Evolutionary conservation across 2,888 invertebrate genomes (phyloP).

Genomic region (Lycocerus yunnanus): DNA sequence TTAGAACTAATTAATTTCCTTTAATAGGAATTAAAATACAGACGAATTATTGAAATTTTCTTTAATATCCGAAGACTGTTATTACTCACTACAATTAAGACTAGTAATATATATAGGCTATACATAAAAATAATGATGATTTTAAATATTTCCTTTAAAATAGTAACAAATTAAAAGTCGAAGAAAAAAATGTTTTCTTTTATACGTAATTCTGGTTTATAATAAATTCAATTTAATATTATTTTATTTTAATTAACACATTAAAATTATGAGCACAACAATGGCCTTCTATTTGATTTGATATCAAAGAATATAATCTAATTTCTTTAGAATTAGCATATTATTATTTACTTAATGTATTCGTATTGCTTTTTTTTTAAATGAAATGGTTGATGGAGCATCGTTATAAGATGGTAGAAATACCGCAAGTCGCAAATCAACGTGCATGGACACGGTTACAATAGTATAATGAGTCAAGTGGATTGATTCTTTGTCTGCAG

Average conservation of each 20-base stretch:
- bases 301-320: conserved; percentile 22
- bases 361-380: conserved; percentile 20
- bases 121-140: too few relatives aligned
- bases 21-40: too few relatives aligned
- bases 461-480: conserved; percentile 52
- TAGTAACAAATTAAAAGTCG: too few relatives aligned
- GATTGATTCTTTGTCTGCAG: conserved; percentile 52
- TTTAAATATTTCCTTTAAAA: too few relatives aligned
- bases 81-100: too few relatives aligned
- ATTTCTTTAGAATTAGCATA: conserved; percentile 17
- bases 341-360: conserved; percentile 24
- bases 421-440: conserved; percentile 50
- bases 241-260: neutral
- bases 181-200: too few relatives aligned
- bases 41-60: too few relatives aligned
- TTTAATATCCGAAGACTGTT: too few relatives aligned
- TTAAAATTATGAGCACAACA: neutral
- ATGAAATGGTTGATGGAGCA: conserved; percentile 30
- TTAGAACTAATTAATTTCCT: too few relatives aligned
- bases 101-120: too few relatives aligned
- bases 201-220: neutral
- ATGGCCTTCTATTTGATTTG: conserved; percentile 7
- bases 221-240: neutral
- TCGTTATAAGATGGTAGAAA: conserved; percentile 41
- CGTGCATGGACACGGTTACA: conserved; percentile 51